These are phyloP conservation scores for Psilopogon haemacephalus DNA, from an alignment of 2,113 vertebrate genomes.

Conservation along the genomic window DNA sequence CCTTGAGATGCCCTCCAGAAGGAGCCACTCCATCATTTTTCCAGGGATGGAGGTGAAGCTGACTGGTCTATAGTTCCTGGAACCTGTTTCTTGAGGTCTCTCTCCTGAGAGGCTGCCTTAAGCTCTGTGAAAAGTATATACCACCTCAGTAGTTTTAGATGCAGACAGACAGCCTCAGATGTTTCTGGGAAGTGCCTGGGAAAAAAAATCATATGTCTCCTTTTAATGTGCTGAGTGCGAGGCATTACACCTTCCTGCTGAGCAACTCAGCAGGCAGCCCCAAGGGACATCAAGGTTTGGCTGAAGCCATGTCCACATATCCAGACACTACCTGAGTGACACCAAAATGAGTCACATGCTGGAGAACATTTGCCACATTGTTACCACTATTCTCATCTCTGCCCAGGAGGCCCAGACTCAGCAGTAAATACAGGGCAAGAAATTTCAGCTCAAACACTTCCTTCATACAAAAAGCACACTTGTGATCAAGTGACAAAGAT, in stretches of 20 bases:
- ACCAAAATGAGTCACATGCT: neutral
- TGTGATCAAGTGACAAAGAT: neutral
- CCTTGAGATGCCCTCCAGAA: too few relatives aligned
- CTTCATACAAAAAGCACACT: neutral
- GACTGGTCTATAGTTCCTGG: too few relatives aligned
- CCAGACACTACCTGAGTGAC: neutral
- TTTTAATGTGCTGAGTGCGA: neutral
- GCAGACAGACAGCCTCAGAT: neutral
- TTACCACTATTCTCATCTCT: neutral
- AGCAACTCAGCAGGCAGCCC: neutral
- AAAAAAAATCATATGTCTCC: neutral
- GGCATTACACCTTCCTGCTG: neutral
- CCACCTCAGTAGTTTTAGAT: neutral
- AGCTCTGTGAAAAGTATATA: neutral
- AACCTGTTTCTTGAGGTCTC: too few relatives aligned
- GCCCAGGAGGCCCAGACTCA: neutral
- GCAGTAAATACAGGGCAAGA: neutral
- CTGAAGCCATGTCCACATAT: neutral
- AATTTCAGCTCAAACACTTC: neutral
- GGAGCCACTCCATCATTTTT: too few relatives aligned
- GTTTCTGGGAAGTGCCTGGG: neutral
- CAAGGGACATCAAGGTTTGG: neutral
- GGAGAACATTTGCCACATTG: accelerated
- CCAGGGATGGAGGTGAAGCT: too few relatives aligned
- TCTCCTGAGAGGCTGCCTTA: too few relatives aligned